Conservation (phyloP, 2,113 vertebrate species). For the Cairina moschata region DNA sequence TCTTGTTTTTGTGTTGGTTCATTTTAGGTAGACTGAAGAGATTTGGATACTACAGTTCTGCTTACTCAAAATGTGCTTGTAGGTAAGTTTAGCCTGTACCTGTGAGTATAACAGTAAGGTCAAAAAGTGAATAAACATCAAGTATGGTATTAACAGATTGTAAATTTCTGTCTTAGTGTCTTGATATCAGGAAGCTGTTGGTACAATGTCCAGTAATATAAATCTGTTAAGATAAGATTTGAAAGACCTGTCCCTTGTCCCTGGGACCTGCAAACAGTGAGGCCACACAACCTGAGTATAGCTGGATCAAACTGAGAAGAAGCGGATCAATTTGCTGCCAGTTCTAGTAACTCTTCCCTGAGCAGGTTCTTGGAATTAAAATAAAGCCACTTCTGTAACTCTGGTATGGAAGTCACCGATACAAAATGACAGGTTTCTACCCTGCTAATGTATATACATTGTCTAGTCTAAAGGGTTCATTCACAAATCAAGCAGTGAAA, state of each 20-base stretch:
- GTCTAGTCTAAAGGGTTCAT: neutral
- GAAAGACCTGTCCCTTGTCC: neutral
- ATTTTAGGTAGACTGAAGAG: neutral
- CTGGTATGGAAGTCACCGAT: neutral
- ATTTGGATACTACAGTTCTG: neutral
- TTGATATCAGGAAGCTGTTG: neutral
- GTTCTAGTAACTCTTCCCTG: neutral
- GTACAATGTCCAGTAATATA: rapidly evolving
- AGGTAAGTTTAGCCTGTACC: neutral
- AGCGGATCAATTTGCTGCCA: neutral
- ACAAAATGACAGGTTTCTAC: neutral
- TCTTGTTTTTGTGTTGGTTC: neutral
- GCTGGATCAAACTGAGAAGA: neutral
- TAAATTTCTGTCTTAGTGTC: neutral
- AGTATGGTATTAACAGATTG: neutral
- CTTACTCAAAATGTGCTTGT: neutral
- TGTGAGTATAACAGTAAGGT: neutral
- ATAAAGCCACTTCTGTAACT: neutral
- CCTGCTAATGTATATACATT: neutral
- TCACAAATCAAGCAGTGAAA: neutral
- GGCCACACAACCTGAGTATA: neutral
- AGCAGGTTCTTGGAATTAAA: neutral
- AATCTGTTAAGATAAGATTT: neutral
- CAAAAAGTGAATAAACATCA: neutral
- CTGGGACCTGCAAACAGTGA: neutral